Evolutionary conservation across 2,113 vertebrate genomes (phyloP).

Genomic region (Semnornis frantzii): DNA sequence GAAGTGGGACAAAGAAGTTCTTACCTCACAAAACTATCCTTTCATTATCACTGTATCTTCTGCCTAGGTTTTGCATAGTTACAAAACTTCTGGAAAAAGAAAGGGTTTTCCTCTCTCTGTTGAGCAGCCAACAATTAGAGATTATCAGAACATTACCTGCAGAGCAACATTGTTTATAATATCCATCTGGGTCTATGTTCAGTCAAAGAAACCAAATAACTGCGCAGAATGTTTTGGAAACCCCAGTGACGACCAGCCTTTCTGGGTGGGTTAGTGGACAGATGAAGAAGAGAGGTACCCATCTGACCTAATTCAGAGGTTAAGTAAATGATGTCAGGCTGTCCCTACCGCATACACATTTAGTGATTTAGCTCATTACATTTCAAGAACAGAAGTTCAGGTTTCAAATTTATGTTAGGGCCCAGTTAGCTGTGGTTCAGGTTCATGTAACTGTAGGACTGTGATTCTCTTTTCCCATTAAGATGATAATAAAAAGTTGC

Average conservation of each 20-base stretch:
- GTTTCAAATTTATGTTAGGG: neutral
- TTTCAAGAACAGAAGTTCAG: neutral
- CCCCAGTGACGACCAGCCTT: neutral
- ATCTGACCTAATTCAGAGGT: neutral
- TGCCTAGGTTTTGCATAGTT: neutral
- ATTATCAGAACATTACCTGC: neutral
- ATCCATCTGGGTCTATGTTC: neutral
- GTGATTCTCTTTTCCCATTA: neutral
- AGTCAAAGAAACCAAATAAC: neutral
- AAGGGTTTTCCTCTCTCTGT: neutral
- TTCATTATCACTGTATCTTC: neutral
- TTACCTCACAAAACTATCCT: neutral
- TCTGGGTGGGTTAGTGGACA: neutral
- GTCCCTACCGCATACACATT: neutral
- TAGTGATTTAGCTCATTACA: neutral
- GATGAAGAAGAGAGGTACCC: neutral
- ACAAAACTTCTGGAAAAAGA: neutral
- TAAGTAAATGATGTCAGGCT: neutral
- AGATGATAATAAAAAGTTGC: neutral
- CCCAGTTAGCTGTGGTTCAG: neutral
- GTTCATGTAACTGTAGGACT: neutral
- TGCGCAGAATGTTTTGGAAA: neutral
- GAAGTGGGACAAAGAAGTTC: neutral
- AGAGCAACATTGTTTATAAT: neutral
- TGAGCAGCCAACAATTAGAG: neutral